These are phyloP conservation scores for Drosophila santomea DNA, from an alignment of 1,140 invertebrate genomes.

Conservation along the genomic window DNA sequence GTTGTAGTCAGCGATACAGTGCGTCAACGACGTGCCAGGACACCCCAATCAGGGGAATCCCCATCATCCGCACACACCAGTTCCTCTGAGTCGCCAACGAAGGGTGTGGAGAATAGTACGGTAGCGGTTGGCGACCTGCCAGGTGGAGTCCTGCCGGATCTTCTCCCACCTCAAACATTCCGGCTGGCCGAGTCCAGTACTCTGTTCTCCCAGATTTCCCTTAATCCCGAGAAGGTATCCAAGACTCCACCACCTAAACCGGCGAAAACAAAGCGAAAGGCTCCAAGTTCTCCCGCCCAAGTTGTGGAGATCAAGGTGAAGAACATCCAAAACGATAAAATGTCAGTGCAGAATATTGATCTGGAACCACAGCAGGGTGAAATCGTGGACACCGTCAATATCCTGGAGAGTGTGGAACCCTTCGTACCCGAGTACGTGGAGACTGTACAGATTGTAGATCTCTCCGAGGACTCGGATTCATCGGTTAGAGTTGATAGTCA, in stretches of 20 bases:
- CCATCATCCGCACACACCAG: conserved; percentile 36
- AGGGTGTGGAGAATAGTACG: not conserved
- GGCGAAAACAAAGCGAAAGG: conserved; percentile 66
- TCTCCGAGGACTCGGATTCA: conserved; percentile 80
- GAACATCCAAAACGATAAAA: conserved; percentile 81
- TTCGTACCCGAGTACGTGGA: conserved; percentile 83
- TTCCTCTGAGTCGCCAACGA: conserved; percentile 31
- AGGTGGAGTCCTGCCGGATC: conserved; percentile 66
- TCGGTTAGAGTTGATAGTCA: conserved; percentile 64
- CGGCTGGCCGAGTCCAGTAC: conserved; percentile 89
- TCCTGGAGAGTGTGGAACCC: conserved; percentile 79
- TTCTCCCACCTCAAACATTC: conserved; percentile 85
- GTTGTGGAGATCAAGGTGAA: conserved; percentile 80
- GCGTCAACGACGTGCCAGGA: conserved; percentile 78
- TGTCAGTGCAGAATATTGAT: conserved; percentile 79
- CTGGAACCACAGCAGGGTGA: conserved; percentile 73
- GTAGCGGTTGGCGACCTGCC: conserved; percentile 19
- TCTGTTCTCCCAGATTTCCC: conserved; percentile 89
- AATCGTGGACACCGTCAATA: conserved; percentile 81
- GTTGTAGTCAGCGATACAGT: conserved; percentile 84
- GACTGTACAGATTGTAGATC: conserved; percentile 83
- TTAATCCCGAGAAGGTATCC: conserved; percentile 38
- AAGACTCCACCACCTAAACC: conserved; percentile 44
- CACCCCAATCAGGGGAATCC: conserved; percentile 63
- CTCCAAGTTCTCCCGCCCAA: conserved; percentile 57